phyloP scores from a whole-genome alignment of 64 coral and sea anemone species.

The Pachyseris speciosa region DNA sequence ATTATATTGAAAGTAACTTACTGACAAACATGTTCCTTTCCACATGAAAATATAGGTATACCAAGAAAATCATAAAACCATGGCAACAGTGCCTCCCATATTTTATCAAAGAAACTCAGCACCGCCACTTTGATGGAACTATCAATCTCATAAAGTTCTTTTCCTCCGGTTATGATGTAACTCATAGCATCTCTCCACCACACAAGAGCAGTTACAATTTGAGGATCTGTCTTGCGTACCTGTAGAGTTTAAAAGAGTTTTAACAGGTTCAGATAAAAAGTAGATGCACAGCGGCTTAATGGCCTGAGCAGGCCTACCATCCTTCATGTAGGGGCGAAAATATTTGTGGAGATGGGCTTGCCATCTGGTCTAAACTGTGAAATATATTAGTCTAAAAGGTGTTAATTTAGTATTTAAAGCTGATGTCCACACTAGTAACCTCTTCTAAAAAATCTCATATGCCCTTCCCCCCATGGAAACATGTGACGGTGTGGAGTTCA shows the following conservation, averaged over 20 bases:
- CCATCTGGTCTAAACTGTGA: no score
- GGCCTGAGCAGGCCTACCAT: no score
- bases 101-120: slow-evolving; percentile 66
- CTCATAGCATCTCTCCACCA: slow-evolving; percentile 80
- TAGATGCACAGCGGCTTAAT: background rate
- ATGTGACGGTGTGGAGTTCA: no score
- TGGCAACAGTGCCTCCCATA: slow-evolving; percentile 82
- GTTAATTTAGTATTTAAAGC: no score
- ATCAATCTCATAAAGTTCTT: slow-evolving; percentile 65
- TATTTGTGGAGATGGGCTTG: no score
- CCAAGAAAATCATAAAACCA: slow-evolving; percentile 94
- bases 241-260: background rate
- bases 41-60: slow-evolving; percentile 72
- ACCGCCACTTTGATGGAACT: slow-evolving; percentile 30
- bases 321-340: no score
- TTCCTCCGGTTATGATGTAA: slow-evolving; percentile 45
- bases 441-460: no score
- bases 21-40: slow-evolving; percentile 77
- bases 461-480: no score
- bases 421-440: no score
- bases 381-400: no score
- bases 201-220: slow-evolving; percentile 83
- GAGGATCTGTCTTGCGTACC: slow-evolving; percentile 80
- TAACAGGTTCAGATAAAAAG: no score
- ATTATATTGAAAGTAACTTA: slow-evolving; percentile 20